Conservation (phyloP, 2,113 vertebrate genomes). For the Spea bombifrons region DNA sequence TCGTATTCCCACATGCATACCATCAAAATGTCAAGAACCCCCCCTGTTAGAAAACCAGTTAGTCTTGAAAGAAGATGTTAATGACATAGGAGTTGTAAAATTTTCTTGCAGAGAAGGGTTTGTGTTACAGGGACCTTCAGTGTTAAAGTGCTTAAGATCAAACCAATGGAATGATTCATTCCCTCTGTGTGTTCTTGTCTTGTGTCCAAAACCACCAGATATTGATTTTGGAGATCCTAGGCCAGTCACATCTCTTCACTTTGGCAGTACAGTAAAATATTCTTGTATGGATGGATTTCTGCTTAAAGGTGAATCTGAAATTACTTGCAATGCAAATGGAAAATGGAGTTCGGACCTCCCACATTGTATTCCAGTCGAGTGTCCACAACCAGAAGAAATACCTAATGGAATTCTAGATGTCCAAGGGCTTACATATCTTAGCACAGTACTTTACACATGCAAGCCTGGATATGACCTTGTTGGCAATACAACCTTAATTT, state of each 20-base stretch:
- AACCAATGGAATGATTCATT: constrained; percentile 93
- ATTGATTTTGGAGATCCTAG: constrained; percentile 78
- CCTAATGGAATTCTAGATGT: constrained; percentile 87
- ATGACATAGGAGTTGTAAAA: constrained; percentile 75
- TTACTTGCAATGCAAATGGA: constrained; percentile 76
- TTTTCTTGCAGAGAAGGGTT: constrained; percentile 89
- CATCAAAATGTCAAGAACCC: constrained; percentile 86
- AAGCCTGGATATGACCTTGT: constrained; percentile 82
- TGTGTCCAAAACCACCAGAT: constrained; percentile 78
- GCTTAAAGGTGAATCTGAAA: constrained; percentile 67
- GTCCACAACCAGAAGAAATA: constrained; percentile 88
- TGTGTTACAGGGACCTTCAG: constrained; percentile 74
- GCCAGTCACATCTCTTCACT: constrained; percentile 66
- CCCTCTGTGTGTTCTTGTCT: constrained; percentile 81
- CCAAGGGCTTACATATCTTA: constrained; percentile 95
- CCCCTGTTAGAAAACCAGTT: constrained; percentile 85
- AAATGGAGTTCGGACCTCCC: constrained; percentile 84
- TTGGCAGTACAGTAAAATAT: constrained; percentile 77
- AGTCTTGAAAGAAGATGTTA: constrained; percentile 74
- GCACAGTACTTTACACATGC: constrained; percentile 89
- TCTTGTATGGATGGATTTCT: constrained; percentile 87
- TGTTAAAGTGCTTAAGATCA: constrained; percentile 79
- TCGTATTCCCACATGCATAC: constrained; percentile 75
- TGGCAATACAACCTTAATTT: constrained; percentile 86
- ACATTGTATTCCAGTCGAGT: constrained; percentile 89